Percentiles rank a stretch among this genome's conserved stretches.
phyloP scores from a whole-genome alignment of 2,797 vertebrate species.

The Heteromormyrus szaboi region DNA sequence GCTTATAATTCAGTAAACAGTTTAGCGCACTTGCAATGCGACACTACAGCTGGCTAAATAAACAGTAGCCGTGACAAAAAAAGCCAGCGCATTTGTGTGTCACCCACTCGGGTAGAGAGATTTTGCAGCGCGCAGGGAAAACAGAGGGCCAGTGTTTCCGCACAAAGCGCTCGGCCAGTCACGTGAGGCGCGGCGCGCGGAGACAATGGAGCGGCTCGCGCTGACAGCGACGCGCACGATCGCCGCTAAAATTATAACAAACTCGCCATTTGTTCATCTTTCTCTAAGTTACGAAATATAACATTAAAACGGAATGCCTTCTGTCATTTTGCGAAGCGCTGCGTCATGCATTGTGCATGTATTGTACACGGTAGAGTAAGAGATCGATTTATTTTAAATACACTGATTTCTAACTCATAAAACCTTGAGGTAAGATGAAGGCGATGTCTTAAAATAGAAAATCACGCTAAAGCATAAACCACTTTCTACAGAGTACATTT shows the following conservation, averaged over 20 bases:
- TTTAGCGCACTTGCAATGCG: not conserved
- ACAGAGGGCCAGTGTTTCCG: constrained; percentile 39
- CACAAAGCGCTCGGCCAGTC: constrained; percentile 34
- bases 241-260: constrained; percentile 11
- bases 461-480: not conserved
- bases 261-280: constrained; percentile 6
- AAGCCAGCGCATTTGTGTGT: constrained; percentile 11
- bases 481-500: not conserved
- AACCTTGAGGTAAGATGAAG: not conserved
- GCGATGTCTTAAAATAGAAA: not conserved
- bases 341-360: not conserved
- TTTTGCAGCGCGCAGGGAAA: constrained; percentile 21
- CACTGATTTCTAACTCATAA: not conserved
- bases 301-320: not conserved
- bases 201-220: constrained; percentile 38
- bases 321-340: not conserved
- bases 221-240: constrained; percentile 19
- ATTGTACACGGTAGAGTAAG: not conserved
- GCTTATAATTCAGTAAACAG: not conserved
- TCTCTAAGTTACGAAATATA: not conserved
- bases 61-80: constrained; percentile 10
- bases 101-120: not conserved
- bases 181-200: constrained; percentile 45
- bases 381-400: not conserved
- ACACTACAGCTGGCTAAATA: not conserved